phyloP scores from a whole-genome alignment of 2,797 vertebrate genomes.

The Babyrousa celebensis region DNA sequence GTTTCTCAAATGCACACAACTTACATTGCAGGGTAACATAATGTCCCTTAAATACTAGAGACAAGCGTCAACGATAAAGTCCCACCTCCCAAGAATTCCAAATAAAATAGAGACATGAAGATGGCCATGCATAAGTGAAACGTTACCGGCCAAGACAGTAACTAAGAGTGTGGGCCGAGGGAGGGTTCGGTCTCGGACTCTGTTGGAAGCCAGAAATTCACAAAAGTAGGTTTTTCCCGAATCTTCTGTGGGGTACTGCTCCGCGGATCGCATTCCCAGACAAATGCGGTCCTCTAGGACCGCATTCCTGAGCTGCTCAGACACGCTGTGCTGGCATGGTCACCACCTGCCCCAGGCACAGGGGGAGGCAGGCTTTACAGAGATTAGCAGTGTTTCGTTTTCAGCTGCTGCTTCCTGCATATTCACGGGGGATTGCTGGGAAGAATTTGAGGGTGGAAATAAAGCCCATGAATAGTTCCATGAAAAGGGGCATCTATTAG shows the following conservation, averaged over 20 bases:
- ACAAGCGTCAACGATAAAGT: not conserved
- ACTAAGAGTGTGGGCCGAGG: not conserved
- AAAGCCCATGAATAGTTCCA: not conserved
- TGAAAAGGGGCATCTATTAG: not conserved
- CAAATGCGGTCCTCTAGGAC: not conserved
- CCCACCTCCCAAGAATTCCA: not conserved
- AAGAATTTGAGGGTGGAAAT: not conserved
- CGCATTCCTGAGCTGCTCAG: not conserved
- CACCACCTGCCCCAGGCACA: not conserved
- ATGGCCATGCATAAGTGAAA: not conserved
- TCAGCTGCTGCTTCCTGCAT: not conserved
- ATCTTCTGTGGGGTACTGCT: not conserved
- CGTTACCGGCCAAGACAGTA: not conserved
- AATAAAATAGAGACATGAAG: not conserved
- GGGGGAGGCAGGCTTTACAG: not conserved
- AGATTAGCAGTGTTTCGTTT: not conserved
- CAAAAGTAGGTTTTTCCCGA: not conserved
- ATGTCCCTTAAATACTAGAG: not conserved
- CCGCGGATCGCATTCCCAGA: not conserved
- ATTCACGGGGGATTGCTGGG: not conserved
- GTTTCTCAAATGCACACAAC: not conserved
- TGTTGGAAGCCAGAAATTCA: not conserved
- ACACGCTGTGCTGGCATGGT: fast-evolving
- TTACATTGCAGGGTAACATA: too few species aligned
- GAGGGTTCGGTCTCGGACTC: not conserved